Percentiles rank a stretch among this genome's conserved stretches.
phyloP scores from a whole-genome alignment of 2,888 invertebrate genomes.

The Cataglyphis altisquamis region DNA sequence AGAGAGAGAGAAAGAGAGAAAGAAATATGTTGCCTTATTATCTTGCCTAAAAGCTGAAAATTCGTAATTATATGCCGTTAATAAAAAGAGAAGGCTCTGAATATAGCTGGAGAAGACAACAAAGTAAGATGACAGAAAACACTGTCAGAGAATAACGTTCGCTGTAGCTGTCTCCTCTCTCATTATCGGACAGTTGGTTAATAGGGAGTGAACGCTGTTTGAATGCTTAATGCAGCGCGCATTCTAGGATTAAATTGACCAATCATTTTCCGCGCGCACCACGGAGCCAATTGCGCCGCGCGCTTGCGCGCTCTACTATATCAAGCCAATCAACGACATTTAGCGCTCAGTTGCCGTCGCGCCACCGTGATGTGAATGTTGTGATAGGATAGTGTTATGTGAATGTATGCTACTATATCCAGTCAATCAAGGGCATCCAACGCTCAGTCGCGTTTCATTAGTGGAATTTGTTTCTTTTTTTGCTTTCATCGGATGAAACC shows the following conservation, averaged over 20 bases:
- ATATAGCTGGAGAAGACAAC: background rate
- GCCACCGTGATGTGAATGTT: constrained; percentile 85
- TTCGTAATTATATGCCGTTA: background rate
- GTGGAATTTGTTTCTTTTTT: constrained; percentile 35
- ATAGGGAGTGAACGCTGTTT: constrained; percentile 85
- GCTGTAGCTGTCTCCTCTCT: constrained; percentile 71
- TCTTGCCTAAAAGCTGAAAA: background rate
- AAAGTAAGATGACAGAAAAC: background rate
- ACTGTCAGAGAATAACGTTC: constrained; percentile 61
- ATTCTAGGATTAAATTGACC: constrained; percentile 86
- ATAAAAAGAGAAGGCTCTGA: background rate
- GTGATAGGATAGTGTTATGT: background rate
- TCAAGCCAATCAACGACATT: constrained; percentile 90
- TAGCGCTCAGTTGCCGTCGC: constrained; percentile 88
- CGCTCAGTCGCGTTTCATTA: constrained; percentile 37
- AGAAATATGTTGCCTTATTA: background rate
- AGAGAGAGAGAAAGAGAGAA: background rate
- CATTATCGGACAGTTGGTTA: constrained; percentile 76
- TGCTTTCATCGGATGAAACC: constrained; percentile 1
- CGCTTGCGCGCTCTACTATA: constrained; percentile 88
- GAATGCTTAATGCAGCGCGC: constrained; percentile 85
- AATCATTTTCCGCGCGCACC: constrained; percentile 85
- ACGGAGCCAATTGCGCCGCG: constrained; percentile 89
- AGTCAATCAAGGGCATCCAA: constrained; percentile 32
- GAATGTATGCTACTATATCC: constrained; percentile 38